Base-by-base conservation (phyloP, 1,140 invertebrate species). In the Tetraneura akinire region DNA sequence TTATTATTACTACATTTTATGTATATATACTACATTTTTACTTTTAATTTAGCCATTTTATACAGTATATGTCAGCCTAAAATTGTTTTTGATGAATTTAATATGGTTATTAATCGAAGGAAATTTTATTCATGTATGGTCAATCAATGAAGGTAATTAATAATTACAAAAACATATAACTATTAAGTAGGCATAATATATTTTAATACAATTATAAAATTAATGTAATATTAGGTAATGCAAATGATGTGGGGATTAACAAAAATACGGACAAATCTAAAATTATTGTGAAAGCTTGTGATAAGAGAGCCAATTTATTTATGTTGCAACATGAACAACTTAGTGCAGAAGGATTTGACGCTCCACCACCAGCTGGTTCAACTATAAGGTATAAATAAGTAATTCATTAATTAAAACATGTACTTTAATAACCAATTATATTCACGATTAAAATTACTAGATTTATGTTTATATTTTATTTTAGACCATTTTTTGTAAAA, bases 401-500 rank as follows among this genome's bases (percentile, higher is more conserved):
- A 37, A 37, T 4, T 8, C 8, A 37, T 37, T 37, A 37, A 37
- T 3, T 37, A 4, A 3, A 37, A 37, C 32, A 37, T n/a, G n/a
- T n/a, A n/a, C n/a, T n/a, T n/a, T n/a, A n/a, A n/a, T n/a, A n/a
- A n/a, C n/a, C n/a, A n/a, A n/a, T n/a, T n/a, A n/a, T n/a, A n/a
- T n/a, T n/a, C n/a, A n/a, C n/a, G n/a, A n/a, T n/a, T n/a, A n/a
- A n/a, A n/a, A n/a, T n/a, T n/a, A 8, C 8, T 37, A 37, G 8
- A 37, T 37, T 4, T 37, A 37, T 37, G 32, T 37, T 37, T n/a
- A 49, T n/a, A 13, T 53, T 9, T 32, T 57, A 47, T 84, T 88
- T 83, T 84, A 94, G 93, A 86, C 89, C 90, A 16, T 91, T 92
- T 83, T 90, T 90, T 83, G 88, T 93, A 3, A 91, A 91, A 82